These are phyloP conservation scores for Oncopeltus fasciatus DNA, from an alignment of 1,140 invertebrate species.

Conservation along the genomic window DNA sequence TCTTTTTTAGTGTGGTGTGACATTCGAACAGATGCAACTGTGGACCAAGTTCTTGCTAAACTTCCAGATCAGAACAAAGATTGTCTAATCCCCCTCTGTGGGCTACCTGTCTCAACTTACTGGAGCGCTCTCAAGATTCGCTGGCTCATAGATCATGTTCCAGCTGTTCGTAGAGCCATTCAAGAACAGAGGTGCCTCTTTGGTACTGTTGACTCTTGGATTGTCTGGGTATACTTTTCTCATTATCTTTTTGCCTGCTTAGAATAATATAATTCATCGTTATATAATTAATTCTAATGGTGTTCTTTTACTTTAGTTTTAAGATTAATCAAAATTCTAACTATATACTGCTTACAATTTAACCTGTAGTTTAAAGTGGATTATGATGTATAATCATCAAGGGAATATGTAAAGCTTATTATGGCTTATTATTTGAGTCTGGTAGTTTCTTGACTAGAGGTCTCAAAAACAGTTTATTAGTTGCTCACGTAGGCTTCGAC, in stretches of 20 bases:
- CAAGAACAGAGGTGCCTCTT: constrained; percentile 64
- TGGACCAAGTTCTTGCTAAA: constrained; percentile 60
- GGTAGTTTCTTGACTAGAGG: too few relatives aligned
- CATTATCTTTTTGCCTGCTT: too few relatives aligned
- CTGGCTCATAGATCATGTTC: constrained; percentile 86
- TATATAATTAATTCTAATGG: too few relatives aligned
- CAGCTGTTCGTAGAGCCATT: constrained; percentile 60
- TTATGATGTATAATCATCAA: too few relatives aligned
- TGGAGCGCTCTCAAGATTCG: constrained; percentile 84
- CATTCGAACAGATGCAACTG: constrained; percentile 69
- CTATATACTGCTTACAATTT: not conserved
- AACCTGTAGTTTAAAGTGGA: too few relatives aligned
- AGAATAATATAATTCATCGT: too few relatives aligned
- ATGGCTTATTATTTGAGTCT: too few relatives aligned
- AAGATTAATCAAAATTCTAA: not conserved
- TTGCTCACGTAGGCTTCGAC: too few relatives aligned
- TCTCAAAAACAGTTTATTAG: too few relatives aligned
- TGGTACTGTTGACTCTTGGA: constrained; percentile 92
- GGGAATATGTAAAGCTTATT: too few relatives aligned
- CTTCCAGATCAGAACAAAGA: constrained; percentile 59
- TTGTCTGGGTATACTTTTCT: constrained; percentile 77
- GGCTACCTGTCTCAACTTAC: constrained; percentile 87
- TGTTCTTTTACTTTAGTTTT: too few relatives aligned
- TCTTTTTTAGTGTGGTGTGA: constrained; percentile 60
- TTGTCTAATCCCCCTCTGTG: constrained; percentile 65